phyloP scores from a whole-genome alignment of 2,888 invertebrate species.

The Rhagonycha lutea region DNA sequence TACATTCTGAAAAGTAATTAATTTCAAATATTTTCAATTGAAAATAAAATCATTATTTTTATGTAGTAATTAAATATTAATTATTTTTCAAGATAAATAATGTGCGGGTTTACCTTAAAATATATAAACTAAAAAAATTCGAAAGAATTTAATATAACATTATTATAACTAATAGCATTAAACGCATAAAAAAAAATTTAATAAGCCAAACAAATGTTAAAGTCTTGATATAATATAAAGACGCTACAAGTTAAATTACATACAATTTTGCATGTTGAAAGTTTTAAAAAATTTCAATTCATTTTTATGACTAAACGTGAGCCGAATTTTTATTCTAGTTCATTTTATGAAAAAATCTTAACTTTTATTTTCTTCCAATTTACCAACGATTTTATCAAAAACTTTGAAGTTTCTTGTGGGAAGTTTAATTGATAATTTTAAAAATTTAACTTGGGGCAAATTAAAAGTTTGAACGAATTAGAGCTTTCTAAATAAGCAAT shows the following conservation, averaged over 20 bases:
- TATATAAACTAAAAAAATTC: not conserved
- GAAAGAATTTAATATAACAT: not conserved
- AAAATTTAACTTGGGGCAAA: not conserved
- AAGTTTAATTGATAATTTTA: not conserved
- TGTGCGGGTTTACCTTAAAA: too few relatives aligned
- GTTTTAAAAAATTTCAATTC: constrained; percentile 6
- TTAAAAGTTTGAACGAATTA: not conserved
- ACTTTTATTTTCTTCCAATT: not conserved
- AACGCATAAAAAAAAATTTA: not conserved
- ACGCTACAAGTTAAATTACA: not conserved
- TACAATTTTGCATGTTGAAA: not conserved
- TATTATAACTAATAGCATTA: not conserved
- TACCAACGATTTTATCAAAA: not conserved
- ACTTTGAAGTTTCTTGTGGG: not conserved
- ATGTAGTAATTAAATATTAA: too few relatives aligned
- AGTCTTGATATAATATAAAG: not conserved
- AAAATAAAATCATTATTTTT: not conserved
- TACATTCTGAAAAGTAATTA: not conserved
- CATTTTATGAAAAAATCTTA: not conserved
- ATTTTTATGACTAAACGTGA: constrained; percentile 11
- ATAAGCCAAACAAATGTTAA: not conserved
- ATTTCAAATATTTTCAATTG: not conserved
- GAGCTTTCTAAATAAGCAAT: not conserved
- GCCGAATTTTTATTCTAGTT: not conserved
- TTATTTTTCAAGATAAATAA: too few relatives aligned